Evolutionary conservation across 2,113 vertebrate species (phyloP).

Genomic region (Eulemur macaco): DNA sequence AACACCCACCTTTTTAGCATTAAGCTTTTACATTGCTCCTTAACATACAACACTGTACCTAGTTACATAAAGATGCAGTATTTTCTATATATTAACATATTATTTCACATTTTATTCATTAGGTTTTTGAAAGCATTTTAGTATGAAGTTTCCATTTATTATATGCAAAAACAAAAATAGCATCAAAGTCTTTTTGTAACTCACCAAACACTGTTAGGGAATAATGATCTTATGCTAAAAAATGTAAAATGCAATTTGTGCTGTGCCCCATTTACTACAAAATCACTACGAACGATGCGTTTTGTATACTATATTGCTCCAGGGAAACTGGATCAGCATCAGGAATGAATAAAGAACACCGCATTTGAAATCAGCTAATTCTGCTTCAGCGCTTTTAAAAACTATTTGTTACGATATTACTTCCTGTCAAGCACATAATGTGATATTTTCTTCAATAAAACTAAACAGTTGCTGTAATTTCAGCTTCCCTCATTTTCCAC

Average conservation of each 20-base stretch:
- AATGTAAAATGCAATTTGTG: slow-evolving; percentile 63
- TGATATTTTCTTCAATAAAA: slow-evolving; percentile 82
- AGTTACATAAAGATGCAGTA: slow-evolving; percentile 15
- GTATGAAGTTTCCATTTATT: slow-evolving; percentile 42
- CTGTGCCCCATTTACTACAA: slow-evolving; percentile 75
- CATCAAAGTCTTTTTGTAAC: slow-evolving; percentile 48
- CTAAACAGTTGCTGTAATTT: slow-evolving; percentile 75
- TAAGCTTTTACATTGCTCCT: slow-evolving; percentile 31
- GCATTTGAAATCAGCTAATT: slow-evolving; percentile 77
- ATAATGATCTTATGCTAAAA: slow-evolving; percentile 70
- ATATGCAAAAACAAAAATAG: slow-evolving; percentile 68
- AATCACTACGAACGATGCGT: slow-evolving; percentile 76
- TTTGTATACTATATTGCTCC: slow-evolving; percentile 73
- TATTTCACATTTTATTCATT: slow-evolving; percentile 61
- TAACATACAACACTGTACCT: background rate
- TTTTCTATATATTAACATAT: slow-evolving; percentile 43
- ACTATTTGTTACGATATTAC: slow-evolving; percentile 80
- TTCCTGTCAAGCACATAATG: slow-evolving; percentile 82
- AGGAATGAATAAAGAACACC: slow-evolving; percentile 76
- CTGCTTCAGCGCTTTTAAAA: slow-evolving; percentile 66
- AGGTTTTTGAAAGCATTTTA: slow-evolving; percentile 55
- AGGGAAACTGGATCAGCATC: slow-evolving; percentile 78
- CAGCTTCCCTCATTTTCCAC: slow-evolving; percentile 68
- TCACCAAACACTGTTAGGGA: slow-evolving; percentile 67
- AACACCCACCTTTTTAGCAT: slow-evolving; percentile 57